These are phyloP conservation scores for Drosophila baimaii DNA, from an alignment of 1,140 invertebrate species.

Conservation along the genomic window DNA sequence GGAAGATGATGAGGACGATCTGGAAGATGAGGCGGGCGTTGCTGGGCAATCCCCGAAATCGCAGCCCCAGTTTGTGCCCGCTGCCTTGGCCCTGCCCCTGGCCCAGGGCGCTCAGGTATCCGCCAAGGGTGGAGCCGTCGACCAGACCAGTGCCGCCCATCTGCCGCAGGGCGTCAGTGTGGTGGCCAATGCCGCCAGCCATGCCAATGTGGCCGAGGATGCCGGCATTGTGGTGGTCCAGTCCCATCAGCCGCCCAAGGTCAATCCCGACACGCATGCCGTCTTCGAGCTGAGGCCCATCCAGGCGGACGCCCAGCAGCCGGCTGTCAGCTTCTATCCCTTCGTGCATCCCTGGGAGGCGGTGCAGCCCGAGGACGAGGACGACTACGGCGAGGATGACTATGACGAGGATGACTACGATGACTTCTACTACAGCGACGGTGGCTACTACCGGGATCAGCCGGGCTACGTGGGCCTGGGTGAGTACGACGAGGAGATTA, in stretches of 20 bases:
- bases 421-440: slow-evolving; percentile 39
- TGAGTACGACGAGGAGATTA: slow-evolving; percentile 53
- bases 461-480: slow-evolving; percentile 33
- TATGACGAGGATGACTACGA: slow-evolving; percentile 43
- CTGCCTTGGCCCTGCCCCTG: slow-evolving; percentile 51
- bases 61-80: slow-evolving; percentile 39
- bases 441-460: slow-evolving; percentile 22
- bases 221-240: slow-evolving; percentile 74
- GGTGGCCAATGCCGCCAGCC: slow-evolving; percentile 60
- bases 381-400: slow-evolving; percentile 37
- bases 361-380: slow-evolving; percentile 14
- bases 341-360: slow-evolving; percentile 27
- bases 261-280: slow-evolving; percentile 77
- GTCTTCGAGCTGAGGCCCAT: slow-evolving; percentile 77
- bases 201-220: slow-evolving; percentile 65
- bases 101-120: not conserved
- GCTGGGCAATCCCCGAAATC: slow-evolving; percentile 17
- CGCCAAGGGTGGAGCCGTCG: not conserved
- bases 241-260: slow-evolving; percentile 72
- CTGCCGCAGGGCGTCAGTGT: slow-evolving; percentile 60
- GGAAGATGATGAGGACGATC: slow-evolving; percentile 9
- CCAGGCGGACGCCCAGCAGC: slow-evolving; percentile 11
- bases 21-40: not conserved
- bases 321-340: slow-evolving; percentile 34
- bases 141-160: slow-evolving; percentile 21